These are phyloP conservation scores for Heliconius erato DNA, from an alignment of 2,888 invertebrate species.

Conservation along the genomic window DNA sequence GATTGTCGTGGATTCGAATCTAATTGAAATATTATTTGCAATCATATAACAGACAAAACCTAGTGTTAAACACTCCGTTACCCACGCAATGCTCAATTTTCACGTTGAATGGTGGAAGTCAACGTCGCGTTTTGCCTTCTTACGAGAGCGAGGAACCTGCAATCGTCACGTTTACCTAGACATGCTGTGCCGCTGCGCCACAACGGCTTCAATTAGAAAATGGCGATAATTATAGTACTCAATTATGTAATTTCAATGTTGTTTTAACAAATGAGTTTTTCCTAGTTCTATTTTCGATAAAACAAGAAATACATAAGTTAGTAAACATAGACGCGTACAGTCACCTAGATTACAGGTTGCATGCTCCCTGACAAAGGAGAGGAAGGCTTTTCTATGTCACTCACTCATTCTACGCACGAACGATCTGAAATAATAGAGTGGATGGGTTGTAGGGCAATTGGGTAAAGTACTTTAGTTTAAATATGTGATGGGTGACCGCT, in stretches of 20 bases:
- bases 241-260: no score
- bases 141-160: neutral
- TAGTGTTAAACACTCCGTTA: no score
- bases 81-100: no score
- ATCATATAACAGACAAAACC: no score
- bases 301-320: neutral
- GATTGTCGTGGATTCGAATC: no score
- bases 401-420: constrained; percentile 18
- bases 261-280: no score
- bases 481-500: neutral
- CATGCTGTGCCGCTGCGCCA: neutral
- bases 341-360: constrained; percentile 2
- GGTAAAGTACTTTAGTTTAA: neutral
- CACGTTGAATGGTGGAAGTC: no score
- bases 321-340: neutral
- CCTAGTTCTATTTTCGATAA: neutral
- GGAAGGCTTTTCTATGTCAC: constrained; percentile 24
- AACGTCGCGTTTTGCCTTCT: no score
- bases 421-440: constrained; percentile 5
- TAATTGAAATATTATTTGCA: no score
- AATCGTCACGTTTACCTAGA: neutral
- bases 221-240: no score
- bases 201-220: neutral
- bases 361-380: neutral
- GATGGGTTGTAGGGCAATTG: neutral